Evolutionary conservation across 2,888 invertebrate species (phyloP).

Genomic region (Gibbula magus): DNA sequence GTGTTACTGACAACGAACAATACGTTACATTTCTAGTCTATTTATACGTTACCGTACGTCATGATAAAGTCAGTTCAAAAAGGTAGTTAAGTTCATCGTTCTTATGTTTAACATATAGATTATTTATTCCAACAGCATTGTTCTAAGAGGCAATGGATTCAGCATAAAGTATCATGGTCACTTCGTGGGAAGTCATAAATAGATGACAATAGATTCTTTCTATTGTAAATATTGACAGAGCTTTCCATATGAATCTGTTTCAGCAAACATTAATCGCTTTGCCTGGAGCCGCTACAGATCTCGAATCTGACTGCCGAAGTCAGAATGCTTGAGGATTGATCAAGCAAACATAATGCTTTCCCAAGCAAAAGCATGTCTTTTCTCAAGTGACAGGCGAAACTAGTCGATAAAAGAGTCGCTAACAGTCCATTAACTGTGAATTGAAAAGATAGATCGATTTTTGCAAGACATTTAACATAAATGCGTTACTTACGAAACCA

Average conservation of each 20-base stretch:
- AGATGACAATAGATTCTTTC: background rate
- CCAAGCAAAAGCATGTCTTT: constrained; percentile 18
- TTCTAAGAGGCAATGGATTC: background rate
- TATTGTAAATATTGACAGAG: constrained; percentile 11
- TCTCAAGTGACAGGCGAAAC: constrained; percentile 24
- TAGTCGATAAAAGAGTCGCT: constrained; percentile 24
- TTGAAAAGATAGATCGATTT: constrained; percentile 21
- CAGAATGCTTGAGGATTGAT: background rate
- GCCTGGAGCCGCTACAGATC: background rate
- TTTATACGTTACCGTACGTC: too few species aligned
- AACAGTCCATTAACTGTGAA: constrained; percentile 20
- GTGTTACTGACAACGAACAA: too few species aligned
- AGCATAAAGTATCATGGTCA: background rate
- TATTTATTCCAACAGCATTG: background rate
- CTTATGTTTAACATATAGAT: background rate
- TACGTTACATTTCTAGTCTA: too few species aligned
- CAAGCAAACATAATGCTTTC: constrained; percentile 11
- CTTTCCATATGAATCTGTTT: constrained; percentile 13
- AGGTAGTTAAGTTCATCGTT: background rate
- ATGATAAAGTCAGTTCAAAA: too few species aligned
- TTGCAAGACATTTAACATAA: constrained; percentile 25
- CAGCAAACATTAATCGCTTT: background rate
- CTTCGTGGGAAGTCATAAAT: constrained; percentile 16
- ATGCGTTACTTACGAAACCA: constrained; percentile 21
- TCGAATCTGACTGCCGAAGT: background rate